phyloP scores from a whole-genome alignment of 2,113 vertebrate genomes.

The Hipposideros armiger region DNA sequence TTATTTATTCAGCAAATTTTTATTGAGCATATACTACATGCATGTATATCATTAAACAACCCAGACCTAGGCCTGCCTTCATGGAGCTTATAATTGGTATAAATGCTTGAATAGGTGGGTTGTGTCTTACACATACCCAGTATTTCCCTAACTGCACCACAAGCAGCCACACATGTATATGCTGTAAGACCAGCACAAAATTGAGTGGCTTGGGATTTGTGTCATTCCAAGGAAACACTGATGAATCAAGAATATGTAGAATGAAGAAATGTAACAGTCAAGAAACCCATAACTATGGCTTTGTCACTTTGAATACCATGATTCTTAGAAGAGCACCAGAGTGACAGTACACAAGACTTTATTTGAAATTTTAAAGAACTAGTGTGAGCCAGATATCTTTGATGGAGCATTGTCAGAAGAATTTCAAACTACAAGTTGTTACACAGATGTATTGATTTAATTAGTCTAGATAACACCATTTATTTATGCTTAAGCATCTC shows the following conservation, averaged over 20 bases:
- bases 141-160: slow-evolving; percentile 24
- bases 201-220: slow-evolving; percentile 44
- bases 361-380: slow-evolving; percentile 67
- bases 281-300: slow-evolving; percentile 7
- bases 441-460: slow-evolving; percentile 87
- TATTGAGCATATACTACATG: slow-evolving; percentile 29
- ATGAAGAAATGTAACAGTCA: slow-evolving; percentile 30
- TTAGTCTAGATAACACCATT: slow-evolving; percentile 86
- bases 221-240: slow-evolving; percentile 39
- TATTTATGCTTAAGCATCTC: slow-evolving; percentile 89
- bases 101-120: slow-evolving; percentile 34
- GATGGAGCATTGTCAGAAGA: slow-evolving; percentile 75
- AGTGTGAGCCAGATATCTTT: slow-evolving; percentile 73
- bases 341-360: neutral
- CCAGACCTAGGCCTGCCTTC: slow-evolving; percentile 10
- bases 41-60: slow-evolving; percentile 48
- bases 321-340: slow-evolving; percentile 25
- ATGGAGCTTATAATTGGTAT: slow-evolving; percentile 40
- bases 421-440: slow-evolving; percentile 84
- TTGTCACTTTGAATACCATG: slow-evolving; percentile 50
- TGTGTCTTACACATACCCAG: slow-evolving; percentile 4
- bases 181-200: slow-evolving; percentile 52
- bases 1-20: slow-evolving; percentile 54
- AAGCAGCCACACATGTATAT: neutral
- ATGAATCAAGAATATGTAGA: slow-evolving; percentile 42